Evolutionary conservation across 2,797 vertebrate genomes (phyloP).

Genomic region (Staurois parvus): DNA sequence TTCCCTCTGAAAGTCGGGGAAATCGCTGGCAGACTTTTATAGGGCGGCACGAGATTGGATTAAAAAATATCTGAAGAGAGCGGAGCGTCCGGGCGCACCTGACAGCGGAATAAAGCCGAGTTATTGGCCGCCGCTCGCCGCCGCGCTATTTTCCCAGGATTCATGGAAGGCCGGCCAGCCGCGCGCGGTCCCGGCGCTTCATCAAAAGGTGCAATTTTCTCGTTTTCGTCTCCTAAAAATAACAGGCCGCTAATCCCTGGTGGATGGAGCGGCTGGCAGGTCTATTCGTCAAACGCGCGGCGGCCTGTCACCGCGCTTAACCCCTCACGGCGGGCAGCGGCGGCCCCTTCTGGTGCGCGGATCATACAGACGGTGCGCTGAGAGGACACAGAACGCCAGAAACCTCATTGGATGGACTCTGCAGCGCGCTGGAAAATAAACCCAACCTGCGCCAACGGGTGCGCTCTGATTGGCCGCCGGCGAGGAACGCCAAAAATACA

Average conservation of each 20-base stretch:
- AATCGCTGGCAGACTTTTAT: background rate
- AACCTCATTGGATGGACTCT: no score
- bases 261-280: background rate
- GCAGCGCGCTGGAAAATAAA: no score
- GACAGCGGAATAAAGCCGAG: slow-evolving; percentile 27
- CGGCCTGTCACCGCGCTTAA: background rate
- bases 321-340: background rate
- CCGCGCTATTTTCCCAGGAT: slow-evolving; percentile 6
- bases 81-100: background rate
- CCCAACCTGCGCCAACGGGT: no score
- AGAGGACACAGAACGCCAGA: no score
- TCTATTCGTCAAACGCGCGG: background rate
- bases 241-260: background rate
- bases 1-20: background rate
- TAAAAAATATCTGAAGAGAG: slow-evolving; percentile 5
- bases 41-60: slow-evolving; percentile 28
- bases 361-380: no score
- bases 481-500: no score
- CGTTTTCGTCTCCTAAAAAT: slow-evolving; percentile 9
- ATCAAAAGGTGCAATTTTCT: slow-evolving; percentile 16
- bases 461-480: no score
- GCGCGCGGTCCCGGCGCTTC: background rate
- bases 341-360: no score
- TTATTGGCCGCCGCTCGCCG: background rate
- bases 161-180: background rate